Percentiles rank a stretch among this genome's conserved stretches.
Conservation (phyloP, 2,113 vertebrate genomes). For the Recurvirostra avosetta region DNA sequence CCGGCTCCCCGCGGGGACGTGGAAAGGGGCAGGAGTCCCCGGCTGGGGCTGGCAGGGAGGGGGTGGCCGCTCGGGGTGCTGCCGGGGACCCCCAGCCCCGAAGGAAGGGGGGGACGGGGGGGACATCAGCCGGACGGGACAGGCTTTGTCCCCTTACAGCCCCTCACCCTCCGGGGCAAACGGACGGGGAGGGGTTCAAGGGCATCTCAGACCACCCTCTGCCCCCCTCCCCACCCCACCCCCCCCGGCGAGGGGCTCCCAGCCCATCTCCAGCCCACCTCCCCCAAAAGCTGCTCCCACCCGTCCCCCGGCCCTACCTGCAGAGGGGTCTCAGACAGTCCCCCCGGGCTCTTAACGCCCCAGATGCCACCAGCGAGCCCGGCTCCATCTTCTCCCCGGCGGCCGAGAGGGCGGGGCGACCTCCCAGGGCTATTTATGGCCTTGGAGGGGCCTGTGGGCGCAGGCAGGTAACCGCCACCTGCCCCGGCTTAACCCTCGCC, state of each 20-base stretch:
- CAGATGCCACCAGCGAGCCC: neutral
- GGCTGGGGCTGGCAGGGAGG: neutral
- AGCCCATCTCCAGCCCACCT: neutral
- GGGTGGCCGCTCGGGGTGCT: rapidly evolving
- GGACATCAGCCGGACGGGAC: rapidly evolving
- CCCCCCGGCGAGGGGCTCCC: neutral
- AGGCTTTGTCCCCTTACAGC: neutral
- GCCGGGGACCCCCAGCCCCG: neutral
- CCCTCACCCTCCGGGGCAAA: neutral
- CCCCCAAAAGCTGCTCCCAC: neutral
- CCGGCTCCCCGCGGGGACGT: neutral
- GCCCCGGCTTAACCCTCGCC: no score
- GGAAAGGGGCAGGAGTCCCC: neutral
- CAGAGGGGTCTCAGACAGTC: conserved; percentile 7
- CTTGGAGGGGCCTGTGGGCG: neutral
- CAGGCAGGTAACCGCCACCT: neutral
- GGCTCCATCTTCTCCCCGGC: conserved; percentile 5
- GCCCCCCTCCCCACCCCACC: neutral
- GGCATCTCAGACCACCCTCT: neutral
- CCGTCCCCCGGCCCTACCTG: conserved; percentile 29
- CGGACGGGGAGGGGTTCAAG: rapidly evolving
- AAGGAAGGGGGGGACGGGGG: no score
- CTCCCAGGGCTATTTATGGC: neutral
- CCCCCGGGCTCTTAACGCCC: neutral
- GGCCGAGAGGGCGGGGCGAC: rapidly evolving